phyloP scores from a whole-genome alignment of 1,140 invertebrate species.

The Neomicropteryx cornuta region DNA sequence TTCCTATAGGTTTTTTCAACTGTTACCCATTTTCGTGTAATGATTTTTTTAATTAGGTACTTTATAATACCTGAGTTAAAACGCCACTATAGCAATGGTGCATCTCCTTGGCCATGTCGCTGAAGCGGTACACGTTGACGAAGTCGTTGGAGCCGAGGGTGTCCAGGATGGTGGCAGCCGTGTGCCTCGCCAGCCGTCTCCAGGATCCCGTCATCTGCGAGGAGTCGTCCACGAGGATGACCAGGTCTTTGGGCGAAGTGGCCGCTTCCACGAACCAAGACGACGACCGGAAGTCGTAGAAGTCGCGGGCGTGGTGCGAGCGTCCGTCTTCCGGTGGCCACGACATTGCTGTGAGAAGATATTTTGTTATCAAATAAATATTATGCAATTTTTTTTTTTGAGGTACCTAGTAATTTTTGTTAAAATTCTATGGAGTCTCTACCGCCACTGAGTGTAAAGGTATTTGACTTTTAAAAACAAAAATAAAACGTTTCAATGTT shows the following conservation, averaged over 20 bases:
- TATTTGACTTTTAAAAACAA: too few relatives aligned
- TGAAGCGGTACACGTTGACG: conserved; percentile 86
- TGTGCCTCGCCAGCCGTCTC: conserved; percentile 73
- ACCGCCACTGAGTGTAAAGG: too few relatives aligned
- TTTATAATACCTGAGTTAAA: conserved; percentile 63
- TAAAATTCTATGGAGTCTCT: too few relatives aligned
- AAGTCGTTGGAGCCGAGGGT: conserved; percentile 95
- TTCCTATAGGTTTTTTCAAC: too few relatives aligned
- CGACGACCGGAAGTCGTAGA: conserved; percentile 79
- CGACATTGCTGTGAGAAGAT: conserved; percentile 45
- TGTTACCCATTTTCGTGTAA: too few relatives aligned
- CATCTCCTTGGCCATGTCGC: conserved; percentile 60
- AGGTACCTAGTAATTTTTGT: too few relatives aligned
- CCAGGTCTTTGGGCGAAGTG: conserved; percentile 91
- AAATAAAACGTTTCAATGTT: too few relatives aligned
- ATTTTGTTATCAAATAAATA: neutral
- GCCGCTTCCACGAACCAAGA: conserved; percentile 94
- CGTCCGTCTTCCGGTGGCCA: conserved; percentile 57
- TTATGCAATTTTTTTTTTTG: neutral
- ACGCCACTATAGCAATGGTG: conserved; percentile 80
- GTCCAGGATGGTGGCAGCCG: conserved; percentile 79
- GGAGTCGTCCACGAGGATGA: conserved; percentile 84
- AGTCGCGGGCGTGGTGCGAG: conserved; percentile 49
- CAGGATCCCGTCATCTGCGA: conserved; percentile 82
- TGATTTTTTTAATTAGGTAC: too few relatives aligned